These are phyloP conservation scores for Machimus atricapillus DNA, from an alignment of 2,888 invertebrate species.

Conservation along the genomic window DNA sequence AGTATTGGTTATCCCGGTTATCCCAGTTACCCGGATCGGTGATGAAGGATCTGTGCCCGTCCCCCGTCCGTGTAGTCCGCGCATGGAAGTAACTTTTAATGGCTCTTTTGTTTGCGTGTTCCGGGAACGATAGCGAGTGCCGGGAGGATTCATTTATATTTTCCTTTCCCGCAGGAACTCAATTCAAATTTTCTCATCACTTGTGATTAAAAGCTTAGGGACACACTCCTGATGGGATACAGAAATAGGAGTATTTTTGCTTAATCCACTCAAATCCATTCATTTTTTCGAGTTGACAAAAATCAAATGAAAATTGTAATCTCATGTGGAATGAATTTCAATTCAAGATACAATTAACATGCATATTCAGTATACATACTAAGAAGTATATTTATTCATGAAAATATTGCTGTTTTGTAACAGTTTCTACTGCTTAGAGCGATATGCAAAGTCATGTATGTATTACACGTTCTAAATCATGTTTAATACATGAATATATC, in stretches of 20 bases:
- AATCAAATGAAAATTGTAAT: neutral
- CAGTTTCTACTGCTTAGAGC: neutral
- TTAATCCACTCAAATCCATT: neutral
- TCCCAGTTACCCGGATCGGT: neutral
- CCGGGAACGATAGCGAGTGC: neutral
- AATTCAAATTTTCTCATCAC: conserved; percentile 7
- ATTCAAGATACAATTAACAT: neutral
- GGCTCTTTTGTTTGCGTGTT: neutral
- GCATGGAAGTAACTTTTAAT: neutral
- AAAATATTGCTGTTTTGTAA: neutral
- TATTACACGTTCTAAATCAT: neutral
- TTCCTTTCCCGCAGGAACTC: neutral
- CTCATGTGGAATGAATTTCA: neutral
- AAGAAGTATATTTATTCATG: neutral
- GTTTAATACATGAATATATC: no score
- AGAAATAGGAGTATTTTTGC: neutral
- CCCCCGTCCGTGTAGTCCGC: neutral
- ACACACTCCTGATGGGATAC: neutral
- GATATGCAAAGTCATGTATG: neutral
- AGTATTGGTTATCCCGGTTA: conserved; percentile 4
- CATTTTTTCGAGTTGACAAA: neutral
- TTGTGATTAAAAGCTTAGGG: conserved; percentile 18
- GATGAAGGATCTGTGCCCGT: neutral
- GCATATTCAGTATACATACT: no score
- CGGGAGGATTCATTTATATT: conserved; percentile 19